Percentiles rank a stretch among this genome's conserved stretches.
Conservation (phyloP, 2,797 vertebrate species). For the Yasuhikotakia modesta region DNA sequence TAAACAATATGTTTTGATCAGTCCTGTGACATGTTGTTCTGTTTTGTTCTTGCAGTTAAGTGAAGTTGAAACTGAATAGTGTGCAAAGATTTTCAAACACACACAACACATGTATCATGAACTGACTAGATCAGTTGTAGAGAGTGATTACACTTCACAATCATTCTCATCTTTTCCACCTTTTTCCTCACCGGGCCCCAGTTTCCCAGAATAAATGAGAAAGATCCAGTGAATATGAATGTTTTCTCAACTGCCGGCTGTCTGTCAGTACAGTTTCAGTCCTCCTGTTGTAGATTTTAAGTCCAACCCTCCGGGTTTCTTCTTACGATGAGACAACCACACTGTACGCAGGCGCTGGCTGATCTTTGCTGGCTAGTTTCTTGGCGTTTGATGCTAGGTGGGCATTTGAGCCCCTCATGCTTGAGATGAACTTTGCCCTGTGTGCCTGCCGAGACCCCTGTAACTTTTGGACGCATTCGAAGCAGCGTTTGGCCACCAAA, state of each 20-base stretch:
- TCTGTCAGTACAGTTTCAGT: not conserved
- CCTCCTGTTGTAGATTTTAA: not conserved
- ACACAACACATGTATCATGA: slow-evolving; percentile 24
- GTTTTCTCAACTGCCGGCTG: not conserved
- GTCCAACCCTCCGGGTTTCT: not conserved
- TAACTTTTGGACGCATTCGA: slow-evolving; percentile 56
- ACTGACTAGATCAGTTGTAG: not conserved
- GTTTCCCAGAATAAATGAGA: not conserved
- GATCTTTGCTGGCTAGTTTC: slow-evolving; percentile 44
- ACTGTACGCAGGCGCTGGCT: slow-evolving; percentile 65
- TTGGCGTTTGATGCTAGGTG: slow-evolving; percentile 60
- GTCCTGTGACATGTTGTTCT: not conserved
- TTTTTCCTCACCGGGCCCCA: not conserved
- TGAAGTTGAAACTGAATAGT: not conserved
- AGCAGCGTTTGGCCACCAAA: slow-evolving; percentile 82
- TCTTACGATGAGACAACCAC: slow-evolving; percentile 49
- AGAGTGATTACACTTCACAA: not conserved
- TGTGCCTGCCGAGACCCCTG: slow-evolving; percentile 52
- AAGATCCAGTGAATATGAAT: slow-evolving; percentile 28
- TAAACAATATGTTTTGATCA: not conserved
- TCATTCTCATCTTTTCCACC: not conserved
- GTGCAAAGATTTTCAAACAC: not conserved
- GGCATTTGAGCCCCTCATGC: slow-evolving; percentile 52
- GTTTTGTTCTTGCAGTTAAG: not conserved
- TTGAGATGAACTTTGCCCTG: slow-evolving; percentile 60